Evolutionary conservation across 2,113 vertebrate genomes (phyloP).

Genomic region (Clarias gariepinus): DNA sequence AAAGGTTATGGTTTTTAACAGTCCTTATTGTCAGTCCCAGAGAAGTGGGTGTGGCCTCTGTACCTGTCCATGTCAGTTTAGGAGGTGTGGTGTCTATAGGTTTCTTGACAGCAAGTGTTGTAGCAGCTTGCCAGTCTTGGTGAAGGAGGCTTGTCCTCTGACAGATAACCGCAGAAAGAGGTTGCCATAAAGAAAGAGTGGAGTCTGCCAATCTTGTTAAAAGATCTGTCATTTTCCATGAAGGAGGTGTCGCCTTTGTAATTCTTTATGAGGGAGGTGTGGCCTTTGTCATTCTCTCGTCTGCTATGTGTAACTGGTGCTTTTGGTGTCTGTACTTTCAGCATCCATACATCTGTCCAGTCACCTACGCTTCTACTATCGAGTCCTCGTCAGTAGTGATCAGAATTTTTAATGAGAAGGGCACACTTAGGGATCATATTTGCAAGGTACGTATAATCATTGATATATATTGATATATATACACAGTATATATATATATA

Average conservation of each 20-base stretch:
- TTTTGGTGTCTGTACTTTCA: slow-evolving; percentile 55
- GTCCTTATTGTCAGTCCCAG: neutral
- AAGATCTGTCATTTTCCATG: no score
- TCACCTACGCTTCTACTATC: slow-evolving; percentile 86
- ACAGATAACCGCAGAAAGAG: no score
- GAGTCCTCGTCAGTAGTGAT: slow-evolving; percentile 92
- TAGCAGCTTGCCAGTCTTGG: neutral
- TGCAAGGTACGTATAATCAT: slow-evolving; percentile 81
- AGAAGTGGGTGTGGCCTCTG: neutral
- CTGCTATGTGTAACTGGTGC: neutral
- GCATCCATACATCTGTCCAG: slow-evolving; percentile 86
- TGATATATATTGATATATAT: no score
- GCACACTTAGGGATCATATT: slow-evolving; percentile 93
- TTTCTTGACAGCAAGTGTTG: no score
- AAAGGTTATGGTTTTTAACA: neutral
- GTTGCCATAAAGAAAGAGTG: no score
- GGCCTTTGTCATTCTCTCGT: neutral
- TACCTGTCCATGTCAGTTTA: neutral
- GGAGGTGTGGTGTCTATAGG: neutral
- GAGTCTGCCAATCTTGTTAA: no score
- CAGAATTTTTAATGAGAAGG: slow-evolving; percentile 88
- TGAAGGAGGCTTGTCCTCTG: neutral
- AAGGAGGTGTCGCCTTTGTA: neutral
- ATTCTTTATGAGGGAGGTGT: no score
- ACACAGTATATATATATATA: no score